Percentiles rank a stretch among this genome's conserved stretches.
These are phyloP conservation scores for Pomatostomus ruficeps DNA, from an alignment of 2,113 vertebrate species.

Conservation along the genomic window DNA sequence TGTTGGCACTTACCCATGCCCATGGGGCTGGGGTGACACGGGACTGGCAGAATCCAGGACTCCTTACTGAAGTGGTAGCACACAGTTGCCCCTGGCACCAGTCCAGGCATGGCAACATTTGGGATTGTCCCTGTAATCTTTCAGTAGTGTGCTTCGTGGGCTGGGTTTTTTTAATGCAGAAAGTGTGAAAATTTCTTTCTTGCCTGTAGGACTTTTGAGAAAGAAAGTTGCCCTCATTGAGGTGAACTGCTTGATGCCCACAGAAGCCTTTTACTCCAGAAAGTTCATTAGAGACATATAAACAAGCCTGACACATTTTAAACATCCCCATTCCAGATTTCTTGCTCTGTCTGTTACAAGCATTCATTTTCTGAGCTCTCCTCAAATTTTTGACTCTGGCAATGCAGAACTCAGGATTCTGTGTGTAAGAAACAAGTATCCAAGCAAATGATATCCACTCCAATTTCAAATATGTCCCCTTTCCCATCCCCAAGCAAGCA, in stretches of 20 bases:
- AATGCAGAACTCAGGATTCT: neutral
- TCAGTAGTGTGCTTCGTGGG: neutral
- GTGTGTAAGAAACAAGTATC: neutral
- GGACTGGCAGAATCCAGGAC: neutral
- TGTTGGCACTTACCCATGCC: neutral
- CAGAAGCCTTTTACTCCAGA: fast-evolving
- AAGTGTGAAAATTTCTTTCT: neutral
- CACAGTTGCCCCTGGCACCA: fast-evolving
- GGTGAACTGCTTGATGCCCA: neutral
- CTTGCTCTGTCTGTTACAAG: neutral
- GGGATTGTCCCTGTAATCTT: neutral
- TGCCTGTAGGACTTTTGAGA: neutral
- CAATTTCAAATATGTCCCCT: neutral
- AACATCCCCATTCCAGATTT: neutral
- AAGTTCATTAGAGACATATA: neutral
- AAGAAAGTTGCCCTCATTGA: neutral
- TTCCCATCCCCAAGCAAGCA: neutral
- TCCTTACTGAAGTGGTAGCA: neutral
- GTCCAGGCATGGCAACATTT: neutral
- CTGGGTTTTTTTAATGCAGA: neutral
- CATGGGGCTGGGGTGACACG: fast-evolving
- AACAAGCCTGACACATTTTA: neutral
- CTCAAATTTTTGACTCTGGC: neutral
- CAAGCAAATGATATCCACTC: neutral
- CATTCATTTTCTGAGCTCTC: neutral